Percentiles rank a stretch among this genome's conserved stretches.
Evolutionary conservation across 2,113 vertebrate genomes (phyloP).

Genomic region (Mobula birostris): DNA sequence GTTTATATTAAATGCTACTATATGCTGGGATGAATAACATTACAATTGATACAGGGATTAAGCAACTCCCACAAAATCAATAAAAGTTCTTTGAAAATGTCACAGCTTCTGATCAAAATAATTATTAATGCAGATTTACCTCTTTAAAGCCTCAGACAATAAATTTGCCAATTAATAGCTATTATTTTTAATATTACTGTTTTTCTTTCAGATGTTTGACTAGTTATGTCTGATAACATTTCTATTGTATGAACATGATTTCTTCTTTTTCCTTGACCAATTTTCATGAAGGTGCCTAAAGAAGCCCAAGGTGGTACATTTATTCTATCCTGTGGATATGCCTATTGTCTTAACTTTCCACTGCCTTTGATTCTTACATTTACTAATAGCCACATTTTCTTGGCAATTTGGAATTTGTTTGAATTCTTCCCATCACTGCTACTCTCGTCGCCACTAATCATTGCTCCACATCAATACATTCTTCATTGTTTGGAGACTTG

Average conservation of each 20-base stretch:
- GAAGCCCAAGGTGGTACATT: background rate
- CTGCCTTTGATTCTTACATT: background rate
- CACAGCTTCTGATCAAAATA: background rate
- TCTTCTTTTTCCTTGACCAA: background rate
- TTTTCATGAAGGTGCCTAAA: background rate
- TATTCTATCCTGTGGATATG: background rate
- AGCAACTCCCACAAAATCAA: background rate
- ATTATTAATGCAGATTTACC: background rate
- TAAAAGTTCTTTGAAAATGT: background rate
- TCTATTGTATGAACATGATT: background rate
- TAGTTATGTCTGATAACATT: background rate
- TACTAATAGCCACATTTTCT: background rate
- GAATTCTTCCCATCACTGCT: background rate
- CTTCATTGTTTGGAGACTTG: background rate
- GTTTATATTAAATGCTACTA: background rate
- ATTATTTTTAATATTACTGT: background rate
- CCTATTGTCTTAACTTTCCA: background rate
- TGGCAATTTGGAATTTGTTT: background rate
- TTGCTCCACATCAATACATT: background rate
- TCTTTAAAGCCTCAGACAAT: background rate
- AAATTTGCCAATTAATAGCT: background rate
- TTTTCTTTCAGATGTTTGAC: background rate
- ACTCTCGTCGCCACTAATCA: background rate
- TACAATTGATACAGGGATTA: background rate
- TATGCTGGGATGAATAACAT: background rate